Conservation (phyloP, 1,140 invertebrate species). For the Carcinoscorpius rotundicauda region DNA sequence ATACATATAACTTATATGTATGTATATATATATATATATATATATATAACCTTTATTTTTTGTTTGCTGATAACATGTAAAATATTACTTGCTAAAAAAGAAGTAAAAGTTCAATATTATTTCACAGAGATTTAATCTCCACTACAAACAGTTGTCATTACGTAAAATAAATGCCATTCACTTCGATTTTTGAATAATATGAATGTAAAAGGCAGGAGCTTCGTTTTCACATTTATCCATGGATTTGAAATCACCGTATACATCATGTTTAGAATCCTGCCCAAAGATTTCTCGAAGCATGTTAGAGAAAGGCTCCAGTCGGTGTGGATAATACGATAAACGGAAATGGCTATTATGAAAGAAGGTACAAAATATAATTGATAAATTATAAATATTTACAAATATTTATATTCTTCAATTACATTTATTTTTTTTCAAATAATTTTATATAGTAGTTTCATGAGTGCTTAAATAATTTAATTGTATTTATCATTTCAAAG, state of each 20-base stretch:
- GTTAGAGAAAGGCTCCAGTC: conserved; percentile 50
- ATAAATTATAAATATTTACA: not conserved
- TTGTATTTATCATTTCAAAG: no score
- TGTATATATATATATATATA: no score
- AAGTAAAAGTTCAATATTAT: no score
- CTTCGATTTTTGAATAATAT: conserved; percentile 53
- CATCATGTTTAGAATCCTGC: conserved; percentile 46
- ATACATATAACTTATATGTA: no score
- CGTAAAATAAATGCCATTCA: no score
- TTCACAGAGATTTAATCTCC: no score
- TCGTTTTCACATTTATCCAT: conserved; percentile 43
- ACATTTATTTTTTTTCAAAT: not conserved
- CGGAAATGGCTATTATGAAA: conserved; percentile 55
- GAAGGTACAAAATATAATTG: conserved; percentile 9
- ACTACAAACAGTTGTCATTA: no score
- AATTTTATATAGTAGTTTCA: no score
- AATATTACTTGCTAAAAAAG: no score
- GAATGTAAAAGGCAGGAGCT: conserved; percentile 65
- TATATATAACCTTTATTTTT: no score
- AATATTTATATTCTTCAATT: not conserved
- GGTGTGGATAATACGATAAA: conserved; percentile 73
- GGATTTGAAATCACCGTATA: conserved; percentile 68
- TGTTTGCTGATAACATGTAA: no score
- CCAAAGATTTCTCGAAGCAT: conserved; percentile 59
- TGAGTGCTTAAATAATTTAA: no score